Evolutionary conservation across 2,797 vertebrate genomes (phyloP).

Genomic region (Mycteria americana): DNA sequence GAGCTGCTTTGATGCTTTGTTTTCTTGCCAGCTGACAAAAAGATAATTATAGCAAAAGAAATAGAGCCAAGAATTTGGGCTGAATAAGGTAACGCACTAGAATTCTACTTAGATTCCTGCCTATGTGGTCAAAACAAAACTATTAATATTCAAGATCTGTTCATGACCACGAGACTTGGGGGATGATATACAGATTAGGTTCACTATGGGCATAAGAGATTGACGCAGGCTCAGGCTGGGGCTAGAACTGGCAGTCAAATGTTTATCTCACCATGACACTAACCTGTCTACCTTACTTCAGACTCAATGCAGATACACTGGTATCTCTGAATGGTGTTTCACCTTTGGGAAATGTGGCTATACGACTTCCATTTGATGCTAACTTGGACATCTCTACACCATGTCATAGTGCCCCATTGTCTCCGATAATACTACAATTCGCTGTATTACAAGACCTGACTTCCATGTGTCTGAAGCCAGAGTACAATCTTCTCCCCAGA

Average conservation of each 20-base stretch:
- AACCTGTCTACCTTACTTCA: not conserved
- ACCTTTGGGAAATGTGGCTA: not conserved
- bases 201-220: not conserved
- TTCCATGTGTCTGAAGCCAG: not conserved
- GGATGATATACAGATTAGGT: not conserved
- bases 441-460: not conserved
- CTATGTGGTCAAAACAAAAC: not conserved
- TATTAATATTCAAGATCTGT: not conserved
- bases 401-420: accelerated
- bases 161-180: not conserved
- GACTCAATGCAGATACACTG: not conserved
- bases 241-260: not conserved
- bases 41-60: not conserved
- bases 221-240: not conserved
- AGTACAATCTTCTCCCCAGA: not conserved
- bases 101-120: not conserved
- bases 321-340: not conserved
- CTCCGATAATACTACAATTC: accelerated
- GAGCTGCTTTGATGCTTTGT: not conserved
- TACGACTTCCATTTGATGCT: not conserved
- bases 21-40: not conserved
- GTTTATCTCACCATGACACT: accelerated
- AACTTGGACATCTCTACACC: not conserved
- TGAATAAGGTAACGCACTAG: not conserved
- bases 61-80: not conserved